Percentiles rank a stretch among this genome's conserved stretches.
Conservation (phyloP, 1,140 invertebrate genomes). For the Lepidurus apus region DNA sequence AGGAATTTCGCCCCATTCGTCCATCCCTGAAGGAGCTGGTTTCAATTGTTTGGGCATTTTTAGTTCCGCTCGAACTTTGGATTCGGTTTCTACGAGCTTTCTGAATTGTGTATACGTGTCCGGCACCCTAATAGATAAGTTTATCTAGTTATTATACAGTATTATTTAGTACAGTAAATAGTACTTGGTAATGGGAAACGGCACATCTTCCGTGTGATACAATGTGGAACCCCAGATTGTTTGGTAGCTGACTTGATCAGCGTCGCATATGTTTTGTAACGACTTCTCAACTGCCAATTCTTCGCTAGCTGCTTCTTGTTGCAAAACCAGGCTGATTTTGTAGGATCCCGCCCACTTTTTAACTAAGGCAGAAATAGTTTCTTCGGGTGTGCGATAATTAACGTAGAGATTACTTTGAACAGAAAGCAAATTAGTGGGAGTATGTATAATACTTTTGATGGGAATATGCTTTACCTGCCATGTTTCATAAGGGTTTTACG, state of each 20-base stretch:
- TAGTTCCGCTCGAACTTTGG: conserved; percentile 40
- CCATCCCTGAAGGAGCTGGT: conserved; percentile 39
- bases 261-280: conserved; percentile 37
- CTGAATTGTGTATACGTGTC: conserved; percentile 47
- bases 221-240: conserved; percentile 45
- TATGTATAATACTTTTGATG: not conserved
- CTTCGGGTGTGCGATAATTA: conserved; percentile 43
- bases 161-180: not conserved
- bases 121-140: conserved; percentile 41
- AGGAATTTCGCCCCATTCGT: conserved; percentile 41
- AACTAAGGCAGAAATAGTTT: conserved; percentile 41
- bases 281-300: conserved; percentile 44
- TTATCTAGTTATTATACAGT: not conserved
- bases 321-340: conserved; percentile 40
- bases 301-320: conserved; percentile 45
- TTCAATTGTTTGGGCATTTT: conserved; percentile 41
- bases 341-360: conserved; percentile 37
- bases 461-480: conserved; percentile 34
- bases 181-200: conserved; percentile 38
- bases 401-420: conserved; percentile 38
- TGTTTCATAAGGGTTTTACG: conserved; percentile 38
- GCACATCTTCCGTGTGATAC: conserved; percentile 45
- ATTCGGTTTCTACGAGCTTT: conserved; percentile 43
- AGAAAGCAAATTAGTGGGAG: not conserved
- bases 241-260: conserved; percentile 40